phyloP scores from a whole-genome alignment of 2,888 invertebrate genomes.

The Scaptodrosophila latifasciaeformis region DNA sequence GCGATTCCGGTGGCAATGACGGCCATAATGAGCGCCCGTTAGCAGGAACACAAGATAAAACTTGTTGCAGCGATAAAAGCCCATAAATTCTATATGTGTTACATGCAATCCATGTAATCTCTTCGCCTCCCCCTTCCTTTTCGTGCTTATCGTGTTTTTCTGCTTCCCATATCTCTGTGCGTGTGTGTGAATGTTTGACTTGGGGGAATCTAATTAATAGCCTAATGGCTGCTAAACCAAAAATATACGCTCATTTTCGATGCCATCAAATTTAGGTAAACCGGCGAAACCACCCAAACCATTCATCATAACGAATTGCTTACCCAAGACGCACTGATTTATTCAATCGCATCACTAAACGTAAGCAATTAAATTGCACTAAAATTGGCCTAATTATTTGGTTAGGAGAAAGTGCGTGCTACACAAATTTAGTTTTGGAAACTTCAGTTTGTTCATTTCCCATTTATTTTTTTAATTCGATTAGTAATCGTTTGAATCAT shows the following conservation, averaged over 20 bases:
- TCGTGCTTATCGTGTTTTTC: slow-evolving; percentile 1
- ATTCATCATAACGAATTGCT: background rate
- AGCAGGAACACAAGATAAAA: slow-evolving; percentile 55
- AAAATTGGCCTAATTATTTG: slow-evolving; percentile 35
- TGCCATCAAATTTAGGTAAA: background rate
- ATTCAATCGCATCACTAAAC: slow-evolving; percentile 30
- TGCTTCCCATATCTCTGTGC: slow-evolving; percentile 5
- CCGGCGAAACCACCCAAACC: no score
- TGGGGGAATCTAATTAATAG: slow-evolving; percentile 50
- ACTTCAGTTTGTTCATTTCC: no score
- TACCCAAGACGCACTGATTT: slow-evolving; percentile 8
- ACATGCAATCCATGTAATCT: no score
- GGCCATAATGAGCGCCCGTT: slow-evolving; percentile 56
- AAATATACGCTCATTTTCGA: background rate
- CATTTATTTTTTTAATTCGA: no score
- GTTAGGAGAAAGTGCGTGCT: no score
- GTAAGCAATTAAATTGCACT: slow-evolving; percentile 57
- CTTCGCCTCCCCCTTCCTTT: background rate
- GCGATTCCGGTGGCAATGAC: background rate
- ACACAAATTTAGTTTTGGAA: no score
- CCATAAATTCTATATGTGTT: slow-evolving; percentile 52
- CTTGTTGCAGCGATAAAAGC: slow-evolving; percentile 62
- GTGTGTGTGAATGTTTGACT: slow-evolving; percentile 15
- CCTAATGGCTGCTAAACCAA: slow-evolving; percentile 32
- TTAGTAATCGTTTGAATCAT: no score